Base-by-base conservation (phyloP, 1,140 invertebrate species). In the Argopecten irradians region DNA sequence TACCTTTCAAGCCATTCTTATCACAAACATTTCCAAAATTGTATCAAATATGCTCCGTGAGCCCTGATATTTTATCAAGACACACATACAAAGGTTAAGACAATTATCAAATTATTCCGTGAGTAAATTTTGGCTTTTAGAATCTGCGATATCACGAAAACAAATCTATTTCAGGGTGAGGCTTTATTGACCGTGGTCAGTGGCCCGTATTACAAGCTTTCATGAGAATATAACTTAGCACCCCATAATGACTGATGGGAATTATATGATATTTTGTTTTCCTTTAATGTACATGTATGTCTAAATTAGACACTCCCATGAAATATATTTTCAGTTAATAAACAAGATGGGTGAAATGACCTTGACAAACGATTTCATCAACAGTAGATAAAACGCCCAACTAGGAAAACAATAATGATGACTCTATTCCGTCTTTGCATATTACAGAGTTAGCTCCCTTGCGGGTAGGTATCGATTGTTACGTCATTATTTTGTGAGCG, bases 71-170 rank as follows among this genome's bases (percentile, higher is more conserved):
- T 28, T n/a, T 71, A 71, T 71, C 55, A 5, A n/a, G 55, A 71
- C 55, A 28, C 1, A 71, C 13, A 71, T 28, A 71, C 55, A 71
- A 71, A 71, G 55, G 55, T 71, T 71, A n/a, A n/a, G 55, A 11
- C 11, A 71, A 71, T 71, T 71, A 71, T 71, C 55, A 28, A 28
- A 71, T 71, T 71, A 71, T 71, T 71, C 16, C 55, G 55, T 71
- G 55, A 71, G 55, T n/a, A 71, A 71, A 71, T 71, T 71, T 71
- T 71, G 55, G 19, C 55, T 71, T 71, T 71, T 71, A 71, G n/a
- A 1, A 71, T 71, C 55, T 71, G 55, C 55, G 55, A 71, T 71
- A 71, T 71, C 55, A 71, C 55, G 55, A 71, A 71, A 71, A 28
- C 55, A 71, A 71, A 71, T 71, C 55, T 71, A n/a, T 28, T 22